phyloP scores from a whole-genome alignment of 2,797 vertebrate species.

The Malacoctenus gilli region DNA sequence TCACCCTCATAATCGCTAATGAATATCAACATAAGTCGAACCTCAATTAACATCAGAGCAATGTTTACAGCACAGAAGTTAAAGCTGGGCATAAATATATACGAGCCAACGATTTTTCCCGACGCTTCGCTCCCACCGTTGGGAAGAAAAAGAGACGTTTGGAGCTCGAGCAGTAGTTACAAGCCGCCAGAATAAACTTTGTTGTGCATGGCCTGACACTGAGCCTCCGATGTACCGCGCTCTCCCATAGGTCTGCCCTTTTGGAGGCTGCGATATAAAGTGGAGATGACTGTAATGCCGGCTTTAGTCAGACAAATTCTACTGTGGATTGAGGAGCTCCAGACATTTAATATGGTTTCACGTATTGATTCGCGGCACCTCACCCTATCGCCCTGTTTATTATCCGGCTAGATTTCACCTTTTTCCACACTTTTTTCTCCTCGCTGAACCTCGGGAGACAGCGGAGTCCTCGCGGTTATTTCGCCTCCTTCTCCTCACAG shows the following conservation, averaged over 20 bases:
- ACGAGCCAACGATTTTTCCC: not conserved
- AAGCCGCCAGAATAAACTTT: conserved; percentile 7
- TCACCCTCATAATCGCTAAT: not conserved
- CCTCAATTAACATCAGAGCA: not conserved
- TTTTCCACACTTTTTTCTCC: conserved; percentile 49
- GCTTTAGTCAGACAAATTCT: conserved; percentile 76
- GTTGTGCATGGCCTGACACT: conserved; percentile 10
- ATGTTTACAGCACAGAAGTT: not conserved
- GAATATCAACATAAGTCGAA: not conserved
- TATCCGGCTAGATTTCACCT: conserved; percentile 73
- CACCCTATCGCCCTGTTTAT: conserved; percentile 72
- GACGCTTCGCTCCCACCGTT: no score
- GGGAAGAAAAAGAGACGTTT: no score
- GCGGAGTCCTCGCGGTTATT: conserved; percentile 42
- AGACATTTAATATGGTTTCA: conserved; percentile 80
- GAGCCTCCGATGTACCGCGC: conserved; percentile 12
- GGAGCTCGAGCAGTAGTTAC: no score
- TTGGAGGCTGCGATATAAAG: conserved; percentile 55
- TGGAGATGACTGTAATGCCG: conserved; percentile 58
- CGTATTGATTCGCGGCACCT: conserved; percentile 73
- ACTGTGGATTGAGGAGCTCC: conserved; percentile 70
- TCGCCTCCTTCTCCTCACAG: conserved; percentile 19
- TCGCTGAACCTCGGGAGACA: conserved; percentile 50
- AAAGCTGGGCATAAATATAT: not conserved
- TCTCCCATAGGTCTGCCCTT: conserved; percentile 26